These are phyloP conservation scores for Cichlasoma orientale DNA, from an alignment of 2,797 vertebrate genomes.

Conservation along the genomic window DNA sequence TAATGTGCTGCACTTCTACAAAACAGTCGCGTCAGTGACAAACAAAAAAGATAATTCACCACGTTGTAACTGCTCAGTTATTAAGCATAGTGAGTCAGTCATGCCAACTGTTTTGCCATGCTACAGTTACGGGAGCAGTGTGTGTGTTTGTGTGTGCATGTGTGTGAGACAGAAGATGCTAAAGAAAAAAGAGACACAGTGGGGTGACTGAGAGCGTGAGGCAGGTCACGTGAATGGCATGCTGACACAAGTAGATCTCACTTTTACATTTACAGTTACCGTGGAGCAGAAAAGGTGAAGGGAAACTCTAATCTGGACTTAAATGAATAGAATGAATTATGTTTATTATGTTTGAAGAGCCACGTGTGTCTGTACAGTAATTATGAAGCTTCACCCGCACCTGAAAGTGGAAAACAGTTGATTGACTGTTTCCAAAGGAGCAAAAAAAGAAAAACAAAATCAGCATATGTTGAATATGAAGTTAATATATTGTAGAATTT, in stretches of 20 bases:
- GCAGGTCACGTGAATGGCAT: not conserved
- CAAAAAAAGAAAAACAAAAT: not conserved
- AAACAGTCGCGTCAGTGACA: constrained; percentile 18
- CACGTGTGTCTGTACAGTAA: not conserved
- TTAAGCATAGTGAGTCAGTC: constrained; percentile 2
- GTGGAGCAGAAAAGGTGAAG: not conserved
- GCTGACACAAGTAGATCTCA: not conserved
- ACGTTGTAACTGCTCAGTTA: constrained; percentile 22
- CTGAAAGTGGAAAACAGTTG: not conserved
- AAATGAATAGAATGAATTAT: not conserved
- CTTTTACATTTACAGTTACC: not conserved
- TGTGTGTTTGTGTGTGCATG: not conserved
- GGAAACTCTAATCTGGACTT: not conserved
- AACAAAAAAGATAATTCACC: not conserved
- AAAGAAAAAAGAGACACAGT: not conserved
- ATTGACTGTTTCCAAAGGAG: not conserved
- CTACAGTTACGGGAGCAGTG: not conserved
- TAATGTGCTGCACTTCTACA: not conserved
- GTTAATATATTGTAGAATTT: not conserved
- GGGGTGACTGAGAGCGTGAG: not conserved
- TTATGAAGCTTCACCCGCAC: not conserved
- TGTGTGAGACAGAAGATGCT: not conserved
- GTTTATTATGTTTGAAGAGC: not conserved
- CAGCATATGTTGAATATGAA: not conserved
- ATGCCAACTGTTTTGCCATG: constrained; percentile 15